Conservation (phyloP, 2,797 vertebrate species). For the Synanceia verrucosa region DNA sequence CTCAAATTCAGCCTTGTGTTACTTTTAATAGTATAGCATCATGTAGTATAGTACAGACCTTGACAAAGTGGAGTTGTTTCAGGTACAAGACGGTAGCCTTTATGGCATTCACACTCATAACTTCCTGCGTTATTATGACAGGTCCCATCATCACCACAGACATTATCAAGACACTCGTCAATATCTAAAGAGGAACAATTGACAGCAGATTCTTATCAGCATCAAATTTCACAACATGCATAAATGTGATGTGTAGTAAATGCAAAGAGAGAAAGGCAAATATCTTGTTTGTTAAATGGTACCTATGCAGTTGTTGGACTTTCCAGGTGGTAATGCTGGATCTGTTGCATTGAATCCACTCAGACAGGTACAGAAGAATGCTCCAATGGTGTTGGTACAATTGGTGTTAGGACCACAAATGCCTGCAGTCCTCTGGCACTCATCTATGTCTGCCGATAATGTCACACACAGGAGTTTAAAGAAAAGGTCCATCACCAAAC, state of each 20-base stretch:
- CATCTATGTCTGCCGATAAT: slow-evolving; percentile 59
- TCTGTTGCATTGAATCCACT: slow-evolving; percentile 24
- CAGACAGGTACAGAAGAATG: slow-evolving; percentile 44
- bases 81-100: slow-evolving; percentile 6
- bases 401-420: slow-evolving; percentile 41
- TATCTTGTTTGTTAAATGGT: not conserved
- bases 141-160: slow-evolving; percentile 37
- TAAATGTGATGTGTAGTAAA: not conserved
- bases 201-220: not conserved
- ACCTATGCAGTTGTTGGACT: slow-evolving; percentile 42
- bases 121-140: slow-evolving; percentile 43
- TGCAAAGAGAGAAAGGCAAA: not conserved
- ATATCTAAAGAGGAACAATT: slow-evolving; percentile 38
- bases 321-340: not conserved
- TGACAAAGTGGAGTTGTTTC: slow-evolving; percentile 16
- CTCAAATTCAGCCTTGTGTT: no score
- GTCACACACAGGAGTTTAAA: not conserved
- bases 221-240: not conserved
- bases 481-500: not conserved
- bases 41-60: not conserved
- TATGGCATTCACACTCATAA: slow-evolving; percentile 22
- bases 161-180: slow-evolving; percentile 37
- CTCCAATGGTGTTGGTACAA: slow-evolving; percentile 56
- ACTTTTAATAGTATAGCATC: not conserved
- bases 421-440: slow-evolving; percentile 7